A percentile compares a stretch with the other conserved stretches of the same genome.
Evolutionary conservation across 2,113 vertebrate genomes (phyloP).

Genomic region (Diadophis punctatus): DNA sequence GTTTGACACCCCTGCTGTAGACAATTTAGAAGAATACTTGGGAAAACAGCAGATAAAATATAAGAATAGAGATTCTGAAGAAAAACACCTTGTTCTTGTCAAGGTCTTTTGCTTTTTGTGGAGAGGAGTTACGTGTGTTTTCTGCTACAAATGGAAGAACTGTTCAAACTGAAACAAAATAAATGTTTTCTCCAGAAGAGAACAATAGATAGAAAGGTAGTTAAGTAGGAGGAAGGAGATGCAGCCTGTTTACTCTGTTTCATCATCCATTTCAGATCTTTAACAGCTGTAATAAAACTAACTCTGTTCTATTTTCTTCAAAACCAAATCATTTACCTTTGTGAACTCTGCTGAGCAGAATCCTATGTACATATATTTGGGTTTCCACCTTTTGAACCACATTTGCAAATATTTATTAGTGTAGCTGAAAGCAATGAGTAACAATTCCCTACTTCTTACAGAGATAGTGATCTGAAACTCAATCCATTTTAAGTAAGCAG

Average conservation of each 20-base stretch:
- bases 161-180: background rate
- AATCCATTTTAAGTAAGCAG: slow-evolving; percentile 31
- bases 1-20: no score
- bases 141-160: background rate
- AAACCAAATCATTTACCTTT: background rate
- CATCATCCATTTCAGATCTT: background rate
- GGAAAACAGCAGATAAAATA: background rate
- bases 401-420: slow-evolving; percentile 4
- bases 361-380: background rate
- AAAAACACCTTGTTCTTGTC: background rate
- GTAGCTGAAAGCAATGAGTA: background rate
- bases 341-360: fast-evolving
- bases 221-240: background rate
- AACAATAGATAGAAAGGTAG: background rate
- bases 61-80: background rate
- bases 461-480: slow-evolving; percentile 10
- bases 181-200: background rate
- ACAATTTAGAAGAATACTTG: background rate
- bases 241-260: background rate
- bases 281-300: background rate
- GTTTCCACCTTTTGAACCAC: background rate
- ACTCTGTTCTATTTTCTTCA: background rate
- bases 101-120: background rate
- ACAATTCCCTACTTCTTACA: background rate
- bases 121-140: background rate